A percentile compares a stretch with the other conserved stretches of the same genome.
Conservation (phyloP, 2,888 invertebrate genomes). For the Orthonevra nobilis region DNA sequence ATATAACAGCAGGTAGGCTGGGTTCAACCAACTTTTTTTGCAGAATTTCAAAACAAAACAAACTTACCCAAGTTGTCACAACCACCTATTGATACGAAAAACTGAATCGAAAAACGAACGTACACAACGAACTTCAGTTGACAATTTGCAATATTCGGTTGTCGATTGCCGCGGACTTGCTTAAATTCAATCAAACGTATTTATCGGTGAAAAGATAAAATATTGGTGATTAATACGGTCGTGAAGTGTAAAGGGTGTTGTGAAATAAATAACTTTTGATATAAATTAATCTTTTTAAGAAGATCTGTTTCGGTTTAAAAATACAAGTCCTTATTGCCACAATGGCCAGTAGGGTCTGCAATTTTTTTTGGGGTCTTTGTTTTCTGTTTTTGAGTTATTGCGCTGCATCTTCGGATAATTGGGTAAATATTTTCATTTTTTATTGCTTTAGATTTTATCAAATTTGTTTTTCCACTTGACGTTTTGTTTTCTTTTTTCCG, state of each 20-base stretch:
- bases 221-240: slow-evolving; percentile 20
- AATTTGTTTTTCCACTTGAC: slow-evolving; percentile 6
- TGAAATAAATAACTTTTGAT: neutral
- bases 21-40: too few species aligned
- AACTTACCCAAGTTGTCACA: too few species aligned
- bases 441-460: neutral
- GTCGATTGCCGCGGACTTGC: slow-evolving; percentile 17
- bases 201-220: slow-evolving; percentile 36
- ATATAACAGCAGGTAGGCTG: too few species aligned
- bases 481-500: slow-evolving; percentile 44
- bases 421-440: slow-evolving; percentile 41
- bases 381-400: slow-evolving; percentile 23
- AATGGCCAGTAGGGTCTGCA: slow-evolving; percentile 29
- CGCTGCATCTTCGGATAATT: slow-evolving; percentile 17
- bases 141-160: slow-evolving; percentile 31
- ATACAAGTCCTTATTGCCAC: slow-evolving; percentile 5
- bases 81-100: too few species aligned
- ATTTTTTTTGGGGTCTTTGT: slow-evolving; percentile 11
- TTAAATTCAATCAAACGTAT: slow-evolving; percentile 22
- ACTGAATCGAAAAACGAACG: neutral
- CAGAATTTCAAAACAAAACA: too few species aligned
- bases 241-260: neutral
- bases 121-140: slow-evolving; percentile 25
- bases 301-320: neutral
- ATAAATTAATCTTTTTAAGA: neutral